Evolutionary conservation across 2,797 vertebrate genomes (phyloP).

Genomic region (Sciurus carolinensis): DNA sequence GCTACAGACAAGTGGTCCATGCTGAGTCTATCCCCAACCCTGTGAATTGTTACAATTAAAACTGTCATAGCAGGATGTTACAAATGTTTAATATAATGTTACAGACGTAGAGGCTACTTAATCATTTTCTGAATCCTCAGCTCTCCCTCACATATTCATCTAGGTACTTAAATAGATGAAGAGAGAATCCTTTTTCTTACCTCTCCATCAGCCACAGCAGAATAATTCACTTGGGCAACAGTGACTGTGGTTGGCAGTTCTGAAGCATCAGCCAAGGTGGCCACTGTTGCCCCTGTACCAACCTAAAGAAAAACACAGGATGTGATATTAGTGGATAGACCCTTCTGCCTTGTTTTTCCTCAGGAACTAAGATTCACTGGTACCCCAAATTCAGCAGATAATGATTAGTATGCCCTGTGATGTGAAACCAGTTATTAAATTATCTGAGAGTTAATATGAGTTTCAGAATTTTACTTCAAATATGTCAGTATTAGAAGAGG

Average conservation of each 20-base stretch:
- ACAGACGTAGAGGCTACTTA: background rate
- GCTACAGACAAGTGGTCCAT: no score
- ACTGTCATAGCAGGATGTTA: background rate
- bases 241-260: slow-evolving; percentile 97
- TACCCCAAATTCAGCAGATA: background rate
- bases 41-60: background rate
- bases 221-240: slow-evolving; percentile 98
- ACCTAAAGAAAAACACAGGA: slow-evolving; percentile 89
- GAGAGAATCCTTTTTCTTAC: slow-evolving; percentile 87
- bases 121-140: background rate
- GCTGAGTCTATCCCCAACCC: background rate
- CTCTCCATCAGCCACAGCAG: slow-evolving; percentile 97
- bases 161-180: background rate
- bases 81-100: slow-evolving; percentile 27
- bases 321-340: background rate
- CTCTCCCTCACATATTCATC: background rate
- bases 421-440: background rate
- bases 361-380: background rate
- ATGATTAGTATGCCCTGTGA: background rate
- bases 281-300: slow-evolving; percentile 97
- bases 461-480: slow-evolving; percentile 50
- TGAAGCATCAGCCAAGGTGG: slow-evolving; percentile 97
- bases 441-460: background rate
- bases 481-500: background rate
- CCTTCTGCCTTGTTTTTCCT: background rate